Evolutionary conservation across 2,888 invertebrate genomes (phyloP).

Genomic region (Agapostemon virescens): DNA sequence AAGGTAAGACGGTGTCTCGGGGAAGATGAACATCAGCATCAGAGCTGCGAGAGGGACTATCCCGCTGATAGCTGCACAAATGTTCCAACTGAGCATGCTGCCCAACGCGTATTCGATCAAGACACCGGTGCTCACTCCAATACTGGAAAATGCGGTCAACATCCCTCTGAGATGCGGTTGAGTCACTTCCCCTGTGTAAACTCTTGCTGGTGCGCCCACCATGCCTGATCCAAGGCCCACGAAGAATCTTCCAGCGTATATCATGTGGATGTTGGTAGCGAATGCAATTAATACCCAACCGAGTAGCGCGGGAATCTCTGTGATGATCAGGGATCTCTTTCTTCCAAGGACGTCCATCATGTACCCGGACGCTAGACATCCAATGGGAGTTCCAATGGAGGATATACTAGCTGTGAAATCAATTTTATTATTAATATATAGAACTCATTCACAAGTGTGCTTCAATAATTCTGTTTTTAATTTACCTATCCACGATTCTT

Average conservation of each 20-base stretch:
- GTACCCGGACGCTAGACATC: slow-evolving; percentile 87
- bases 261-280: slow-evolving; percentile 83
- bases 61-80: slow-evolving; percentile 85
- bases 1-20: slow-evolving; percentile 88
- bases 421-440: neutral
- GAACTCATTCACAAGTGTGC: too few relatives aligned
- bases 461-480: neutral
- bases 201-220: slow-evolving; percentile 87
- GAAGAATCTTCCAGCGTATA: slow-evolving; percentile 85
- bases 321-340: slow-evolving; percentile 84
- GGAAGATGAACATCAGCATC: slow-evolving; percentile 84
- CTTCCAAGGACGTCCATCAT: slow-evolving; percentile 87
- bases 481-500: slow-evolving; percentile 87
- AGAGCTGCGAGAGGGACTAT: slow-evolving; percentile 84
- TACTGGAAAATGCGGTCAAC: slow-evolving; percentile 87
- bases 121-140: slow-evolving; percentile 88
- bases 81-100: slow-evolving; percentile 84
- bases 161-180: slow-evolving; percentile 89
- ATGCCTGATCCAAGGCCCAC: slow-evolving; percentile 88
- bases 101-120: slow-evolving; percentile 85
- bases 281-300: slow-evolving; percentile 86
- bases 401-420: slow-evolving; percentile 84
- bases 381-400: slow-evolving; percentile 86
- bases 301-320: slow-evolving; percentile 85
- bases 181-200: slow-evolving; percentile 87